phyloP scores from a whole-genome alignment of 1,140 invertebrate genomes.

The Conus ventricosus region DNA sequence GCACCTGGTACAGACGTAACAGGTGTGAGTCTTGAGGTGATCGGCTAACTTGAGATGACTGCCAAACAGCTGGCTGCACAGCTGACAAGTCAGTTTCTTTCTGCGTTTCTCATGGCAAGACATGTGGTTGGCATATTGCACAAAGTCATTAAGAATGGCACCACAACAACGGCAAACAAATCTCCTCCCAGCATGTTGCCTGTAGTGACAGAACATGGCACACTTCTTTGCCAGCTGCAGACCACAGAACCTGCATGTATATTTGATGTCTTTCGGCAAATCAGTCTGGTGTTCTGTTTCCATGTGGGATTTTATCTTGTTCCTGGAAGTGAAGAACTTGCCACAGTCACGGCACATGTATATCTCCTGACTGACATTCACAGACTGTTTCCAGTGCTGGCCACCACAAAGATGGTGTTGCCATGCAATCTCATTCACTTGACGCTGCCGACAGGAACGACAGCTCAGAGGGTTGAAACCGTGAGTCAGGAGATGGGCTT shows the following conservation, averaged over 20 bases:
- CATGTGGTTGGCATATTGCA: conserved; percentile 53
- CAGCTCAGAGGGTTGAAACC: conserved; percentile 23
- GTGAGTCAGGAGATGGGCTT: conserved; percentile 28
- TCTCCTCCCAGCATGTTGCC: conserved; percentile 57
- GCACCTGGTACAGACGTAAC: not conserved
- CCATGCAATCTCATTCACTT: conserved; percentile 29
- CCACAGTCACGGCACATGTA: conserved; percentile 41
- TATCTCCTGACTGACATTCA: not conserved
- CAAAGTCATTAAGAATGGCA: conserved; percentile 51
- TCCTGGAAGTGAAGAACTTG: conserved; percentile 33
- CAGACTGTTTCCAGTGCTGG: conserved; percentile 18
- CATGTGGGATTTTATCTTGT: conserved; percentile 30
- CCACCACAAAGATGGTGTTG: conserved; percentile 41
- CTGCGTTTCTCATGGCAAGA: conserved; percentile 52
- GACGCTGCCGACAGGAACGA: conserved; percentile 23
- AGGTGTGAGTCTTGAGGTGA: conserved; percentile 45
- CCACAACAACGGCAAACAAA: conserved; percentile 66
- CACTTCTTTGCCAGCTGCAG: conserved; percentile 48
- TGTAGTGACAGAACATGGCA: conserved; percentile 57
- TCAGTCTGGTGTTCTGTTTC: not conserved
- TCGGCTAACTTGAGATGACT: conserved; percentile 52
- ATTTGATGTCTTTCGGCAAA: conserved; percentile 14
- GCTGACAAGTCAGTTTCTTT: conserved; percentile 53
- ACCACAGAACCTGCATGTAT: conserved; percentile 50
- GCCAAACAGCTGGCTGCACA: conserved; percentile 56